Evolutionary conservation across 2,888 invertebrate genomes (phyloP).

Genomic region (Trichogramma evanescens): DNA sequence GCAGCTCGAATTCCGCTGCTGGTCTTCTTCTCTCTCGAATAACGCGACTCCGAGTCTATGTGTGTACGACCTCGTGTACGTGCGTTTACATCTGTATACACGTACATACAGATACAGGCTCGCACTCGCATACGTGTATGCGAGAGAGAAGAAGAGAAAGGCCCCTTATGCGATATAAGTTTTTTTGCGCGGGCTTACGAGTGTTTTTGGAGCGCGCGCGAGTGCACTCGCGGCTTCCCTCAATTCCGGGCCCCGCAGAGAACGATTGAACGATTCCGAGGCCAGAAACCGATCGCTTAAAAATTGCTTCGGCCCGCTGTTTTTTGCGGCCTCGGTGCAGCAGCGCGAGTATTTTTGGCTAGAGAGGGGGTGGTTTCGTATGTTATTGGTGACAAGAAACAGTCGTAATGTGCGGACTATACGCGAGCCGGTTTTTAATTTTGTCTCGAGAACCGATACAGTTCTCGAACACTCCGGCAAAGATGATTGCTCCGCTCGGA

Average conservation of each 20-base stretch:
- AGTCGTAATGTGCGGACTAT: not conserved
- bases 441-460: not conserved
- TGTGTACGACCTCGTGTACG: no score
- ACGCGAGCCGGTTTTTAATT: not conserved
- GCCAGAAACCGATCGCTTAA: not conserved
- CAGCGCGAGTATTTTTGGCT: not conserved
- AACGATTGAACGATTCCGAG: constrained; percentile 12
- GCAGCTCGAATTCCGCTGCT: constrained; percentile 9
- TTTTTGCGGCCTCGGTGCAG: not conserved
- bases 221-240: not conserved
- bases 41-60: not conserved
- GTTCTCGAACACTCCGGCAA: no score
- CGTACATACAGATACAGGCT: no score
- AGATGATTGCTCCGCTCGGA: no score
- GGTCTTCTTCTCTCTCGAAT: not conserved
- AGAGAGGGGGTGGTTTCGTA: not conserved
- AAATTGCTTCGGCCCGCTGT: not conserved
- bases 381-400: not conserved
- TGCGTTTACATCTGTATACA: no score
- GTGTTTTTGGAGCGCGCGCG: constrained; percentile 2
- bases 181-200: not conserved
- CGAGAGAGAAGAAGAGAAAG: no score
- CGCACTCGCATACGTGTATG: no score
- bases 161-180: not conserved
- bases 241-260: not conserved